A percentile compares a stretch with the other conserved stretches of the same genome.
Evolutionary conservation across 2,888 invertebrate species (phyloP).

Genomic region (Temnothorax rugatulus): DNA sequence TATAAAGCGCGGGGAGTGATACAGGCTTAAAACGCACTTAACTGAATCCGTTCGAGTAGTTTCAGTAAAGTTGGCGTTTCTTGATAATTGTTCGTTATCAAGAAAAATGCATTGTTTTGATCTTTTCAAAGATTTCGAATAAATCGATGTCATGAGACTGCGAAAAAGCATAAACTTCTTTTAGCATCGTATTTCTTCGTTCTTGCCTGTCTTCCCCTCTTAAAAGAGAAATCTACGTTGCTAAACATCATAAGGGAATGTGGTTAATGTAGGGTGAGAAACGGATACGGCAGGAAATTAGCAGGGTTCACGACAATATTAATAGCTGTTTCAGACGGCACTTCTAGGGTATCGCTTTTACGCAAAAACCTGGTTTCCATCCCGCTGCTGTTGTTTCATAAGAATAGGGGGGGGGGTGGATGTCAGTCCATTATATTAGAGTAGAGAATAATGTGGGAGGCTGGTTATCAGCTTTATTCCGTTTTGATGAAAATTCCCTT

Average conservation of each 20-base stretch:
- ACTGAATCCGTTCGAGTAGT: neutral
- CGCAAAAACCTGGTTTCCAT: conserved; percentile 39
- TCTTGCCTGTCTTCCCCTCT: neutral
- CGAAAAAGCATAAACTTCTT: neutral
- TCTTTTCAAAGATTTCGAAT: neutral
- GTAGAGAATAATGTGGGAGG: conserved; percentile 23
- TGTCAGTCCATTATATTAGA: conserved; percentile 21
- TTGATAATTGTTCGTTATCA: neutral
- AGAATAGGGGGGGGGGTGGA: neutral
- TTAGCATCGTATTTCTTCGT: neutral
- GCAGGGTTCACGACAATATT: conserved; percentile 54
- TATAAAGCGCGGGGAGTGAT: neutral
- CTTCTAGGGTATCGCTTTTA: conserved; percentile 53
- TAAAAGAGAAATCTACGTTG: neutral
- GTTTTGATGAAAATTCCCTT: conserved; percentile 20
- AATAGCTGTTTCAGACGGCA: conserved; percentile 60
- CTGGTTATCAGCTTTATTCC: conserved; percentile 30
- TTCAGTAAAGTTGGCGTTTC: neutral
- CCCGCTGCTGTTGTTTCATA: neutral
- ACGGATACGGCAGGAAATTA: conserved; percentile 63
- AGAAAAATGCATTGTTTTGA: neutral
- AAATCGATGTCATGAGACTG: neutral
- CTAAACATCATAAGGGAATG: conserved; percentile 21
- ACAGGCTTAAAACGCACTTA: neutral
- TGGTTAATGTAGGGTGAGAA: conserved; percentile 41